phyloP scores from a whole-genome alignment of 2,888 invertebrate genomes.

The Hypsopygia costalis region DNA sequence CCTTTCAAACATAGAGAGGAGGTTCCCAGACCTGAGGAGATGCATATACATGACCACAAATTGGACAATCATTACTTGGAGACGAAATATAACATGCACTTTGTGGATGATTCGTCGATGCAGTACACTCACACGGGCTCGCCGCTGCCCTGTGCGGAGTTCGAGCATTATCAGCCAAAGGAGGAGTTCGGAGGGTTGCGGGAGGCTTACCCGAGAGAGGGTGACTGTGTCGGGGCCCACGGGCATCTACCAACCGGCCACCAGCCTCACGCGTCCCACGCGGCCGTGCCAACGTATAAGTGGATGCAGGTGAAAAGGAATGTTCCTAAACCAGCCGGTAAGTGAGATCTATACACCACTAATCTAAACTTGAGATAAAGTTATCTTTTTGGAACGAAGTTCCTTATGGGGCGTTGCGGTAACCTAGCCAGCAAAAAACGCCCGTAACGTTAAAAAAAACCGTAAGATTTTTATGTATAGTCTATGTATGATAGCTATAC shows the following conservation, averaged over 20 bases:
- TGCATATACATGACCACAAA: slow-evolving; percentile 67
- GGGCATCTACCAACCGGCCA: slow-evolving; percentile 49
- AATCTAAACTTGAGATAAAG: too few relatives aligned
- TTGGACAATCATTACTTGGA: slow-evolving; percentile 73
- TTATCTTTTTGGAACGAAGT: too few relatives aligned
- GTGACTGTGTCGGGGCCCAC: slow-evolving; percentile 51
- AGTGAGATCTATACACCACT: slow-evolving; percentile 43
- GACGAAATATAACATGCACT: slow-evolving; percentile 77
- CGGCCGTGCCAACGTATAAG: slow-evolving; percentile 94
- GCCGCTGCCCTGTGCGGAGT: slow-evolving; percentile 80
- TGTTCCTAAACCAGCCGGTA: slow-evolving; percentile 95
- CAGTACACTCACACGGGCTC: slow-evolving; percentile 63
- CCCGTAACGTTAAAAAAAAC: too few relatives aligned
- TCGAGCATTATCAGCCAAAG: slow-evolving; percentile 82
- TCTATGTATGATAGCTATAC: too few relatives aligned
- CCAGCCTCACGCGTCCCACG: slow-evolving; percentile 74
- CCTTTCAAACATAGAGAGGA: slow-evolving; percentile 77
- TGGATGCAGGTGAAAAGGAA: slow-evolving; percentile 99
- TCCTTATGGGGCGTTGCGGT: too few relatives aligned
- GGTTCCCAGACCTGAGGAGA: slow-evolving; percentile 74
- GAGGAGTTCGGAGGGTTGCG: slow-evolving; percentile 77
- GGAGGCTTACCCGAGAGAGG: slow-evolving; percentile 56
- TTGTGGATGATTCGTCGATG: slow-evolving; percentile 64
- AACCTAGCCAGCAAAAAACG: too few relatives aligned
- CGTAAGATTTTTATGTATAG: too few relatives aligned